Conservation (phyloP, 1,140 invertebrate species). For the Theocolax elegans region DNA sequence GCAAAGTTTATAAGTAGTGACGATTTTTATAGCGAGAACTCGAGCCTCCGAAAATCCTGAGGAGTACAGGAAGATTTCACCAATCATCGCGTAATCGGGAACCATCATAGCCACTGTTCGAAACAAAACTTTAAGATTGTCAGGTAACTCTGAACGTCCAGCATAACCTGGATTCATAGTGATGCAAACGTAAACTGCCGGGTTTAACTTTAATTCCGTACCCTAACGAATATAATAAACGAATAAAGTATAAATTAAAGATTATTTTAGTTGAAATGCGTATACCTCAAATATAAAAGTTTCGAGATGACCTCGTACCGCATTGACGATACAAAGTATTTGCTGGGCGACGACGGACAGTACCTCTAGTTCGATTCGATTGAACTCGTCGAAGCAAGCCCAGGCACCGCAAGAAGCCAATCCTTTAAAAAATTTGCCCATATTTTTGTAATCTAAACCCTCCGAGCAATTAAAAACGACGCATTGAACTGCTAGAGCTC, state of each 20-base stretch:
- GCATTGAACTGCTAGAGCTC: conserved; percentile 91
- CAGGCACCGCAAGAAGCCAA: conserved; percentile 89
- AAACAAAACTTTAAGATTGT: conserved; percentile 92
- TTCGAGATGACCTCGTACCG: conserved; percentile 76
- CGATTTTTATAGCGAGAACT: conserved; percentile 86
- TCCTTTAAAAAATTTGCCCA: conserved; percentile 93
- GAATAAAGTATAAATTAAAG: background rate
- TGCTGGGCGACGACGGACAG: conserved; percentile 86
- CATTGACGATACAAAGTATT: conserved; percentile 83
- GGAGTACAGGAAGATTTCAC: conserved; percentile 90
- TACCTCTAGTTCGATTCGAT: conserved; percentile 91
- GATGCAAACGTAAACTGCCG: conserved; percentile 88
- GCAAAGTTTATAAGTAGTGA: conserved; percentile 88
- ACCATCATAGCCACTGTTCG: conserved; percentile 96
- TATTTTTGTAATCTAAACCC: conserved; percentile 91
- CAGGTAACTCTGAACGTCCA: conserved; percentile 85
- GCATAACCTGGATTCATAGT: conserved; percentile 96
- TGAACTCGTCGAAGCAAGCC: conserved; percentile 97
- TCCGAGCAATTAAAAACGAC: conserved; percentile 96
- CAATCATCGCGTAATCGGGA: conserved; percentile 91
- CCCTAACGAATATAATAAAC: conserved; percentile 62
- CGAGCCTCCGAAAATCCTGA: conserved; percentile 87
- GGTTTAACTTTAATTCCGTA: conserved; percentile 82
- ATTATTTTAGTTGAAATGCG: background rate
- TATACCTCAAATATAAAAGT: conserved; percentile 81